Base-by-base conservation (phyloP, 2,113 vertebrate species). In the Gobius niger region DNA sequence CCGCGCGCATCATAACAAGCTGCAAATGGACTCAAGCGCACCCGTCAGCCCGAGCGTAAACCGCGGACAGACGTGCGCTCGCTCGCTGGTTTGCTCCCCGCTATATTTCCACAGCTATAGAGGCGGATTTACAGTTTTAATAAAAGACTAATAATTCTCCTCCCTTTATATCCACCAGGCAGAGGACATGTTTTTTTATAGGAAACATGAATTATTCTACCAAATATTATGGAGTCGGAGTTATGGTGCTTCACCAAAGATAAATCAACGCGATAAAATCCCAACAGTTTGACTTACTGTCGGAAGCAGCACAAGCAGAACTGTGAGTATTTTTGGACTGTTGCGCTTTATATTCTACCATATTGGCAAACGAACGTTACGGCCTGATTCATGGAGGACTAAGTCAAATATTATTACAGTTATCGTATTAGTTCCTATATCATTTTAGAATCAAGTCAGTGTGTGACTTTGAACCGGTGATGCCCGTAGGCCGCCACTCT, bases 51-150 rank as follows among this genome's bases (percentile, higher is more conserved):
- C 44, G 60, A 73, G 46, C 73, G 80, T 75, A 79, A 73, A 80
- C 71, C 60, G 56, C 15, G 53, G 64, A 66, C 54, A 54, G 80
- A 76, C 76, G 67, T 11, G 56, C 47, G 44, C 52, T 19, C 9
- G 42, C 68, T 72, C 41, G 47, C 72, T 5, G 34, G 69, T 67
- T 42, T 42, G 24, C 24, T 14, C 62, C 46, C 5, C 1, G 2
- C 0, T 57, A 49, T 65, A 59, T 44, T 52, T 60, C 64, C 68
- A 54, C 57, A 2, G 10, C 61, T 46, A 44, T 56, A 54, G 62
- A 5, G 49, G 54, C 84, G 65, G 82, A 91, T 91, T 89, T 91
- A 92, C 74, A 62, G 81, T 85, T 90, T 87, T 87, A 82, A 92
- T 90, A 91, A 89, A 89, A 87, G 51, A 52, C 80, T 72, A 49